Evolutionary conservation across 2,888 invertebrate species (phyloP), one percentile per base, ranked within the genome.

Genomic region (Yponomeuta plumbellus): DNA sequence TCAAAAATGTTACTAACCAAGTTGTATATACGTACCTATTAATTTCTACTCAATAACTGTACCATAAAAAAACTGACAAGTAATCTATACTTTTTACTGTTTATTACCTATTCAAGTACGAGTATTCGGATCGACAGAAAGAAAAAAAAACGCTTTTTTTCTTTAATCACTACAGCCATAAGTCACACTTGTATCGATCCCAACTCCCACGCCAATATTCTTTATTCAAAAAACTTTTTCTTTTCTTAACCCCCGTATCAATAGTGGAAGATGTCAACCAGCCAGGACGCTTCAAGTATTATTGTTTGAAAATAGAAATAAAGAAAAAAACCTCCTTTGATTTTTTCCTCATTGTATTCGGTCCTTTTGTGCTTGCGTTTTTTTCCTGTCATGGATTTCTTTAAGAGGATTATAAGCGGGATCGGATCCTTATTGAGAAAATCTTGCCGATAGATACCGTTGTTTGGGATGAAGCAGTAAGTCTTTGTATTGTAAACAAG

Each of bases 331-430:
- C 20, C 62, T 13, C 58, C 34, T 8, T 63, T 17, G 23, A 66
- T 66, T 67, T 63, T 67, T n/a, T n/a, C 59, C 66, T 17, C 23
- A 67, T 67, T 67, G 66, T 67, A 34, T n/a, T 58, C 66, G n/a
- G 20, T n/a, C 56, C 64, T 69, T 65, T 69, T 71, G 68, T 70
- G 57, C 21, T n/a, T 22, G 44, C 13, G 44, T 52, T 52, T 52
- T 52, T 34, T 52, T 52, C 17, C 44, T 13, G 44, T 39, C 65
- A 22, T 57, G 66, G 68, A 67, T 68, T 69, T 68, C 34, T 69
- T 68, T 75, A 83, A 83, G 85, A 83, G 85, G 84, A 84, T 87
- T 85, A 83, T 73, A 74, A 75, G 75, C 74, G 75, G 68, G 75
- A 75, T 76, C 72, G 71, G 66, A 68, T 67, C 70, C 57, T 72